A percentile compares a stretch with the other conserved stretches of the same genome.
Conservation (phyloP, 1,140 invertebrate genomes). For the Choristoneura fumiferana region DNA sequence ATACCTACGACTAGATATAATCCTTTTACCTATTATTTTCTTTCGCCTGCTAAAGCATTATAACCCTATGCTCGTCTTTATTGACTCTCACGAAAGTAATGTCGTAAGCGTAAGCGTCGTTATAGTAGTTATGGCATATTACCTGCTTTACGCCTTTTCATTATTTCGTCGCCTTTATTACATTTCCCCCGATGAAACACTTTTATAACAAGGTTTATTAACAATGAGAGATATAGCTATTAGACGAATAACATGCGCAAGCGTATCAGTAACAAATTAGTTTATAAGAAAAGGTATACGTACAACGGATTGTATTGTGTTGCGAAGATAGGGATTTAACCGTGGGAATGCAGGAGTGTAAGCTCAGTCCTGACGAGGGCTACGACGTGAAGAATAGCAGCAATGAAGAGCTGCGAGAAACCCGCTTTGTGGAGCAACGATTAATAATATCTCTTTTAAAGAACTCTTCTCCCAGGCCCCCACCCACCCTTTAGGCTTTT, state of each 20-base stretch:
- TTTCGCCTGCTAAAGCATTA: slow-evolving; percentile 14
- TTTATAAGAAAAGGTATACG: background rate
- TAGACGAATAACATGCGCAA: too few species aligned
- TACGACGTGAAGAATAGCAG: slow-evolving; percentile 19
- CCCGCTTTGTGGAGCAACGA: slow-evolving; percentile 26
- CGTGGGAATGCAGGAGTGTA: slow-evolving; percentile 6
- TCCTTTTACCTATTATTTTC: background rate
- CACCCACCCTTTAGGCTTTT: slow-evolving; percentile 31
- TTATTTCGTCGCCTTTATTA: slow-evolving; percentile 26
- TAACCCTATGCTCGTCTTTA: slow-evolving; percentile 10
- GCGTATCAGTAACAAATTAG: too few species aligned
- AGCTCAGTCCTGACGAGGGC: background rate
- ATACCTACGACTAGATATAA: slow-evolving; percentile 12
- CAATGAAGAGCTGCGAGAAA: slow-evolving; percentile 16
- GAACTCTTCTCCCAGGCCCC: slow-evolving; percentile 25
- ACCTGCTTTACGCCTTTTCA: slow-evolving; percentile 22
- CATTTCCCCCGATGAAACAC: slow-evolving; percentile 18
- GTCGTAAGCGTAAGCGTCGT: slow-evolving; percentile 19
- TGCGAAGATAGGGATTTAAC: background rate
- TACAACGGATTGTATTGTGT: background rate
- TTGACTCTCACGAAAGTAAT: slow-evolving; percentile 18
- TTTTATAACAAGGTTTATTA: slow-evolving; percentile 22
- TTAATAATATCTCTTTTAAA: slow-evolving; percentile 39
- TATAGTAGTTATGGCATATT: slow-evolving; percentile 22
- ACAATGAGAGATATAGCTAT: slow-evolving; percentile 1